phyloP scores from a whole-genome alignment of 2,797 vertebrate species.

The Zonotrichia albicollis region DNA sequence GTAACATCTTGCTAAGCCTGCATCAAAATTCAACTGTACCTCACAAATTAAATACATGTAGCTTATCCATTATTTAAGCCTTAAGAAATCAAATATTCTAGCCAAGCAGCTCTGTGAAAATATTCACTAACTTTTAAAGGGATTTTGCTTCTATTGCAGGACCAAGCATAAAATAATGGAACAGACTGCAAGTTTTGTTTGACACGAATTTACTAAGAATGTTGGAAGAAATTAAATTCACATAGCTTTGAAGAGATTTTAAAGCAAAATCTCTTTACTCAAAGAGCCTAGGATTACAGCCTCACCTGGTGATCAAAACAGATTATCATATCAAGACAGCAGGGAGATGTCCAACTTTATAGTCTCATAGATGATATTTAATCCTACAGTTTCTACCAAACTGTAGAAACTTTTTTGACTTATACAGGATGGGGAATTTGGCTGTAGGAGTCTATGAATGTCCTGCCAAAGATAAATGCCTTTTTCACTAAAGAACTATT shows the following conservation, averaged over 20 bases:
- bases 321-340: background rate
- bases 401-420: background rate
- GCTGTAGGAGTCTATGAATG: background rate
- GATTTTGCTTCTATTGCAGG: background rate
- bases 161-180: background rate
- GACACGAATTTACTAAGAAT: background rate
- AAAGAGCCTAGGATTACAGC: background rate
- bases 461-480: background rate
- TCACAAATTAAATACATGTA: background rate
- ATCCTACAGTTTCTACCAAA: background rate
- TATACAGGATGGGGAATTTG: background rate
- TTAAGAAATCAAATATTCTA: constrained; percentile 8
- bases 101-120: background rate
- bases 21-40: constrained; percentile 1
- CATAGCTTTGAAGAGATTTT: background rate
- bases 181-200: background rate
- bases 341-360: background rate
- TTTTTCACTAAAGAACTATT: background rate
- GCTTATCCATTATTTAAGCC: background rate
- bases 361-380: background rate
- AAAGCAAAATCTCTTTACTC: background rate
- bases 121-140: background rate
- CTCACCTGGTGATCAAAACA: background rate
- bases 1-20: background rate
- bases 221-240: background rate